Evolutionary conservation across 1,140 invertebrate species (phyloP), one percentile per base, ranked within the genome.

Genomic region (Nixonia krombeini): DNA sequence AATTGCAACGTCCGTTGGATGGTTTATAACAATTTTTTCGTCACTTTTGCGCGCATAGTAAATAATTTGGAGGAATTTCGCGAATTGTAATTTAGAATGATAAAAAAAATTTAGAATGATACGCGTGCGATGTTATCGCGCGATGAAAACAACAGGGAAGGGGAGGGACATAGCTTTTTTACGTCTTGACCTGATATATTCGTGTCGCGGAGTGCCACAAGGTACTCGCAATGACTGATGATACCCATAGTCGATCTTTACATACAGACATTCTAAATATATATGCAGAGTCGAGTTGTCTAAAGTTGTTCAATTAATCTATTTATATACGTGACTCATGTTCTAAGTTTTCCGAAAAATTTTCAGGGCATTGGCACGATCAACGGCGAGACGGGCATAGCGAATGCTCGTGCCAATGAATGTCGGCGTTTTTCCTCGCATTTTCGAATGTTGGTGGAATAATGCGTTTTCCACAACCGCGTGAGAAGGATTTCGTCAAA

Each of bases 311-410:
- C 37, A 40, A 40, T 18, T 40, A 17, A 21, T 40, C 16, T 40
- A 40, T 40, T 40, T 10, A 18, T 40, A 40, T 15, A 9, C 3
- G 15, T 40, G 37, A 40, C 15, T 40, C 37, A 40, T 18, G 16
- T 21, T 40, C 12, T 17, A 37, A 3, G 15, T 40, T 40, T 40
- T 40, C 18, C 37, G 10, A 40, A 40, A 40, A 40, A 38, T 45
- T 16, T 50, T 45, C 26, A 21, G 61, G 61, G 21, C 53, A 51
- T 40, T 57, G 53, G 53, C 53, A 40, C 44, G 53, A 64, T 58
- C 47, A 41, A 5, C 26, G 21, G 6, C 6, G 21, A 21, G 18
- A 49, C 12, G 6, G 2, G 15, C 8, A 13, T 31, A 17, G 38
- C 26, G 12, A 33, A 13, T 28, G 21, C 8, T 41, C 38, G 23